phyloP scores from a whole-genome alignment of 2,113 vertebrate genomes.

The Neodon shergylaensis region DNA sequence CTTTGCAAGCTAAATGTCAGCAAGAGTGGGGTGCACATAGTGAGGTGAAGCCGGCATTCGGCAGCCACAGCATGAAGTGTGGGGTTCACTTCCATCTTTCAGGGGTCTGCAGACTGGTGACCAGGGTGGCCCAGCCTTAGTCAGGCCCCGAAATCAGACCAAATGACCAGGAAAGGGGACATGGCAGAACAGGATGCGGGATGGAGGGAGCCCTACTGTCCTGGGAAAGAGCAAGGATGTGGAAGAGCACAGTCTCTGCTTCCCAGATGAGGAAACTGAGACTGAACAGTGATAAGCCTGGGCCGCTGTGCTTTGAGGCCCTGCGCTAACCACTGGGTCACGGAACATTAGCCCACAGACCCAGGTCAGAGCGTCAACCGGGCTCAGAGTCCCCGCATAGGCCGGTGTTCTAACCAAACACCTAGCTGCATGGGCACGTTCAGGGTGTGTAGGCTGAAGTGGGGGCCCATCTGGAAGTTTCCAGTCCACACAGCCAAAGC shows the following conservation, averaged over 20 bases:
- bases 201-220: background rate
- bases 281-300: background rate
- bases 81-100: background rate
- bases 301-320: background rate
- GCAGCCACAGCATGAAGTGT: background rate
- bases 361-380: background rate
- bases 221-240: background rate
- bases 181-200: background rate
- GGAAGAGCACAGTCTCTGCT: background rate
- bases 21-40: accelerated
- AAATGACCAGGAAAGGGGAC: background rate
- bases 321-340: background rate
- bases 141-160: background rate
- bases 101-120: background rate
- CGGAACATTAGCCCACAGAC: background rate
- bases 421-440: accelerated
- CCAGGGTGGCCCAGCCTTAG: background rate
- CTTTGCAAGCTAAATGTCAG: background rate
- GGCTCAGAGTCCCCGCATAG: background rate
- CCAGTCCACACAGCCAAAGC: conserved; percentile 37
- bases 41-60: background rate
- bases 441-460: background rate
- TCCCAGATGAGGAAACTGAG: background rate
- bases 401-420: background rate
- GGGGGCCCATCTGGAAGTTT: background rate